Conservation (phyloP, 2,888 invertebrate genomes). For the Girardia tigrina region DNA sequence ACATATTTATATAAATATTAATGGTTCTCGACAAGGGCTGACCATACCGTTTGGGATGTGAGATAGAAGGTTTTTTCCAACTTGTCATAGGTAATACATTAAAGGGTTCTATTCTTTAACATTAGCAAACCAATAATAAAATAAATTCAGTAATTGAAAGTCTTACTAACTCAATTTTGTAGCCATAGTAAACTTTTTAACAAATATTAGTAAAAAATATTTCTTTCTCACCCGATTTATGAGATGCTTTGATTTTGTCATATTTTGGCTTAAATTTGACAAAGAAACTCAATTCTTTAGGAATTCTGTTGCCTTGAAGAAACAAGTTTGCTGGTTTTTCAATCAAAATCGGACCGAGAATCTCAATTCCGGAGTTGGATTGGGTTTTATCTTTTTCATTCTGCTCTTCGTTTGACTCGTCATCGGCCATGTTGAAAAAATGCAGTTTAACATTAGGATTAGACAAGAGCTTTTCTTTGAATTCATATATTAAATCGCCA, state of each 20-base stretch:
- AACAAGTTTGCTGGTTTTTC: background rate
- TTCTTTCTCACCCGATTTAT: background rate
- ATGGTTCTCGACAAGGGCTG: too few species aligned
- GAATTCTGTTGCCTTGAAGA: background rate
- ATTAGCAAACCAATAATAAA: too few species aligned
- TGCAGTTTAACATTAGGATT: background rate
- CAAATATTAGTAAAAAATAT: too few species aligned
- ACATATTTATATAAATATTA: too few species aligned
- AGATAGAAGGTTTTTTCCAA: too few species aligned
- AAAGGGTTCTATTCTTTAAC: too few species aligned
- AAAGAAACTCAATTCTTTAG: background rate
- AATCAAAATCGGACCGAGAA: background rate
- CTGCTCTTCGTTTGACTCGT: background rate
- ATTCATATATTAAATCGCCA: background rate
- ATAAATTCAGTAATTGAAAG: too few species aligned
- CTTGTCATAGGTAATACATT: too few species aligned
- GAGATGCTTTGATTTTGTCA: background rate
- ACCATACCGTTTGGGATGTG: too few species aligned
- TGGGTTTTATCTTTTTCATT: background rate
- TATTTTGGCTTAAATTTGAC: background rate
- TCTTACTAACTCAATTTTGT: too few species aligned
- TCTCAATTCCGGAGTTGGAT: background rate
- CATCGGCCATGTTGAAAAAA: background rate
- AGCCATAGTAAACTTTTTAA: too few species aligned
- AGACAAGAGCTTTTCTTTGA: background rate